Conservation (phyloP, 2,797 vertebrate species). For the Mus caroli region DNA sequence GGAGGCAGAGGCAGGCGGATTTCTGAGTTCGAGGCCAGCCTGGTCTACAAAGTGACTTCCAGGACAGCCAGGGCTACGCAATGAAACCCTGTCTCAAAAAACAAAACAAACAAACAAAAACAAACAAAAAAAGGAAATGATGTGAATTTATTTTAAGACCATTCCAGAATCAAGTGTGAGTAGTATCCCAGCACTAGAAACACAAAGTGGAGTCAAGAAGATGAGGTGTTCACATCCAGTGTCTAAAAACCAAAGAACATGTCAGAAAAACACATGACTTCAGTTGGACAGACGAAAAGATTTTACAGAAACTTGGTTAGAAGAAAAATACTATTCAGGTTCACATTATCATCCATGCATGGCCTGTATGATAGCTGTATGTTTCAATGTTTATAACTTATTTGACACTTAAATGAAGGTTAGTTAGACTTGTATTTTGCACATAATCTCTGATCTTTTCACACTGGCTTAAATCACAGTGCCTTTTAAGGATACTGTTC, state of each 20-base stretch:
- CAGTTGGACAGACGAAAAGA: not conserved
- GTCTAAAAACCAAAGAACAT: not conserved
- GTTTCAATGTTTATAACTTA: slow-evolving; percentile 17
- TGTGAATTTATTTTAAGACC: no score
- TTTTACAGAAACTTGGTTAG: slow-evolving; percentile 18
- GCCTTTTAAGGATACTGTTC: not conserved
- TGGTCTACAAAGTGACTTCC: no score
- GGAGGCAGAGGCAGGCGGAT: no score
- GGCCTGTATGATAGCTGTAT: not conserved
- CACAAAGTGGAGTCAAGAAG: not conserved
- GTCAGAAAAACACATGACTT: not conserved
- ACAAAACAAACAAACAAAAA: no score
- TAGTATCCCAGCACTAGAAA: not conserved
- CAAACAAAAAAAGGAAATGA: no score
- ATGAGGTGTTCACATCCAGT: not conserved
- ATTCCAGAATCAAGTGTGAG: no score
- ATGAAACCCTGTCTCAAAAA: no score
- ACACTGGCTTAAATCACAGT: not conserved
- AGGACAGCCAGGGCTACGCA: no score
- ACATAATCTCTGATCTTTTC: slow-evolving; percentile 9
- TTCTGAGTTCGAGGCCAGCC: no score
- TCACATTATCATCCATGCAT: not conserved
- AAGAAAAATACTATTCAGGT: not conserved
- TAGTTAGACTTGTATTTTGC: not conserved
- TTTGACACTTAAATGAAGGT: not conserved